Evolutionary conservation across 1,140 invertebrate species (phyloP).

Genomic region (Cydia fagiglandana): DNA sequence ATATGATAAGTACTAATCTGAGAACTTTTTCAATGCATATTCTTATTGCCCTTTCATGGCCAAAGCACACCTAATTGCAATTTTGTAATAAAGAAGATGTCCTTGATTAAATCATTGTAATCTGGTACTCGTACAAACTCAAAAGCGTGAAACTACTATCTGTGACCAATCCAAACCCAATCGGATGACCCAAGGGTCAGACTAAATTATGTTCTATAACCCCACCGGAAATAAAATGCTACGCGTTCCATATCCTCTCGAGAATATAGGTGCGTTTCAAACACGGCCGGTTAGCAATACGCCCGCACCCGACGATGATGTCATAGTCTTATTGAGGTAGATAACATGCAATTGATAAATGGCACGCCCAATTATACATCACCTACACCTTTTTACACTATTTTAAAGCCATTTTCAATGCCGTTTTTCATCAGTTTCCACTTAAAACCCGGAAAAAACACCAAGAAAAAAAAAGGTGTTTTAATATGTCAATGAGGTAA

Average conservation of each 20-base stretch:
- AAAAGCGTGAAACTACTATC: constrained; percentile 21
- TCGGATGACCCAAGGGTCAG: constrained; percentile 24
- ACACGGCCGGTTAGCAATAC: constrained; percentile 40
- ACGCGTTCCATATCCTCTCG: background rate
- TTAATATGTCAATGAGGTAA: constrained; percentile 21
- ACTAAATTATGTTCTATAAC: background rate
- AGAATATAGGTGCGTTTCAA: constrained; percentile 12
- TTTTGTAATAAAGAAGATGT: background rate
- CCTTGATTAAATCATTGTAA: background rate
- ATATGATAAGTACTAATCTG: background rate
- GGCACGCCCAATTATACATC: constrained; percentile 43
- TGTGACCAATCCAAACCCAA: constrained; percentile 19
- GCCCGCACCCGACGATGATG: constrained; percentile 40
- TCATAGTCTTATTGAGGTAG: constrained; percentile 33
- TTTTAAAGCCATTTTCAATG: constrained; percentile 35
- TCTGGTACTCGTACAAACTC: background rate
- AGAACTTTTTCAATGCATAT: background rate
- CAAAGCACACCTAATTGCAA: constrained; percentile 2
- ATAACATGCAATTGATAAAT: constrained; percentile 38
- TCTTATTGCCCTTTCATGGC: background rate
- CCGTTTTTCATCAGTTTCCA: background rate
- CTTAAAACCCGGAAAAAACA: constrained; percentile 5
- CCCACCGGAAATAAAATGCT: constrained; percentile 14
- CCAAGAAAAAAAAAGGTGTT: constrained; percentile 22
- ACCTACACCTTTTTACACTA: constrained; percentile 17